These are phyloP conservation scores for Phytoseiulus persimilis DNA, from an alignment of 2,888 invertebrate species.

Conservation along the genomic window DNA sequence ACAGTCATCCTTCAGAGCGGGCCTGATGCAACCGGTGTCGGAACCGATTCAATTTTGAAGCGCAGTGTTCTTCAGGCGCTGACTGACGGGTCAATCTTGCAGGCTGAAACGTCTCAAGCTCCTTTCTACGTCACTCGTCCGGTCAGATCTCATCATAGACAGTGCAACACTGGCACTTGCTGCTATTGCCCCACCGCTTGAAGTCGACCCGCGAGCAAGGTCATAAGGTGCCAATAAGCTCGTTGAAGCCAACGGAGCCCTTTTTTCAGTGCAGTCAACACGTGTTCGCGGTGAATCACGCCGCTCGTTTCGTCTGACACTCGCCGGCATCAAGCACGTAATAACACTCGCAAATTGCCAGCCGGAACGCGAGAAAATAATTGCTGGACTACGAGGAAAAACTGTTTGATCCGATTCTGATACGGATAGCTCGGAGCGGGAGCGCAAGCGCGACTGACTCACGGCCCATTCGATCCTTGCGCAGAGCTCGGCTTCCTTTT, in stretches of 20 bases:
- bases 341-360: neutral
- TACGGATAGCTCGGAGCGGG: neutral
- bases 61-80: neutral
- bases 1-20: neutral
- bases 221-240: neutral
- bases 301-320: neutral
- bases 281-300: neutral
- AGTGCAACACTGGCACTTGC: neutral
- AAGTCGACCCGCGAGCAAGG: neutral
- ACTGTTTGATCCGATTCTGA: neutral
- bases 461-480: no score
- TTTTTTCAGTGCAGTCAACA: neutral
- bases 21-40: neutral
- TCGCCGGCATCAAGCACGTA: neutral
- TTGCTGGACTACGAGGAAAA: neutral
- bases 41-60: conserved; percentile 5
- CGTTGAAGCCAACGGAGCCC: neutral
- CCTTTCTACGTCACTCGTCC: neutral
- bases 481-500: no score
- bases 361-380: neutral
- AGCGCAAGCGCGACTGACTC: neutral
- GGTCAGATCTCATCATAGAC: neutral
- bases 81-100: neutral
- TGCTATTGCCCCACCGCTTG: neutral
- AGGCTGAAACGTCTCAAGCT: neutral